A percentile compares a stretch with the other conserved stretches of the same genome.
phyloP scores from a whole-genome alignment of 1,140 invertebrate genomes.

The Drosophila seguyi region DNA sequence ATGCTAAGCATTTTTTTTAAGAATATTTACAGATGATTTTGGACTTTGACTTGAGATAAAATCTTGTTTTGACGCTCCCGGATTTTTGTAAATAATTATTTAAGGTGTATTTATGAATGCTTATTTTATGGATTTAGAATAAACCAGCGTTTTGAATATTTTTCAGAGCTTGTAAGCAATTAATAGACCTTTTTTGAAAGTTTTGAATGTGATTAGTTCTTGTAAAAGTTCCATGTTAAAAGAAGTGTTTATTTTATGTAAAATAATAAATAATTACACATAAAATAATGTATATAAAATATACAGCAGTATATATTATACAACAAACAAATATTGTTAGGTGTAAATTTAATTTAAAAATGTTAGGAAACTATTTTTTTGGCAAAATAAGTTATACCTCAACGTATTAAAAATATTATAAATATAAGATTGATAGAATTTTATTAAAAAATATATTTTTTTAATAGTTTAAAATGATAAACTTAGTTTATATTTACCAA shows the following conservation, averaged over 20 bases:
- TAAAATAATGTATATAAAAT: background rate
- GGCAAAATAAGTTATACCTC: background rate
- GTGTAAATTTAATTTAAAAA: background rate
- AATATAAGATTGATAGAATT: background rate
- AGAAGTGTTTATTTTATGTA: rapidly evolving
- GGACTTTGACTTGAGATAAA: background rate
- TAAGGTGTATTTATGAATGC: background rate
- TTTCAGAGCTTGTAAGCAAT: too few relatives aligned
- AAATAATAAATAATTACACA: background rate
- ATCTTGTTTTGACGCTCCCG: background rate
- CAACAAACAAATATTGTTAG: too few relatives aligned
- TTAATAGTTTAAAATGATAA: background rate
- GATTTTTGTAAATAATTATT: conserved; percentile 1
- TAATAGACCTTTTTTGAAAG: background rate
- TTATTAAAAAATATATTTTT: background rate
- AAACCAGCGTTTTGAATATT: background rate
- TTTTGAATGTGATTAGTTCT: background rate
- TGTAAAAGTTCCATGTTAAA: background rate
- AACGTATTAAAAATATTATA: background rate
- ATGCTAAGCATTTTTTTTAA: background rate
- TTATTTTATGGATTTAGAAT: background rate
- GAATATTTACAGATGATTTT: background rate
- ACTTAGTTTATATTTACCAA: background rate
- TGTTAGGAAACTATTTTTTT: background rate
- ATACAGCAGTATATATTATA: too few relatives aligned